phyloP scores from a whole-genome alignment of 2,888 invertebrate species.

The Caenorhabditis sp. region DNA sequence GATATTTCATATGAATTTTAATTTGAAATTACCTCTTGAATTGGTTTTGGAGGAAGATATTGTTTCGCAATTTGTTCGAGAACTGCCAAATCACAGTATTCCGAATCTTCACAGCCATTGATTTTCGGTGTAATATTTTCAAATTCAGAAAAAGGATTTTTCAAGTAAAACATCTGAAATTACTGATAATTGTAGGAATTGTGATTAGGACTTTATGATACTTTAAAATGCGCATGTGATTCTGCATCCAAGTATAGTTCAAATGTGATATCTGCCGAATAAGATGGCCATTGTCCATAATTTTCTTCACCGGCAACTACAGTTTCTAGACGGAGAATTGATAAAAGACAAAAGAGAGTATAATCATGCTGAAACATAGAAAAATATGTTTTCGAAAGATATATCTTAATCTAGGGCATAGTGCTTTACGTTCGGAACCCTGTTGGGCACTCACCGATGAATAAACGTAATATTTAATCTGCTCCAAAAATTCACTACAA shows the following conservation, averaged over 20 bases:
- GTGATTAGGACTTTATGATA: no score
- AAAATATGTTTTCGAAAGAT: no score
- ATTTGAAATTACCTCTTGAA: background rate
- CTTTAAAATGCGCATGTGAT: background rate
- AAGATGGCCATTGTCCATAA: background rate
- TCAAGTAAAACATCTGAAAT: no score
- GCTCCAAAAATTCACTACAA: background rate
- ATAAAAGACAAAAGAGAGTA: background rate
- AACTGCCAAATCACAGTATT: background rate
- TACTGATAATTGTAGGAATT: no score
- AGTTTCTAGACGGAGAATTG: background rate
- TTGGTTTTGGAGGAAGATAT: background rate
- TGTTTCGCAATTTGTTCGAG: background rate
- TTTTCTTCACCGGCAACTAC: background rate
- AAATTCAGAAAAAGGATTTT: background rate
- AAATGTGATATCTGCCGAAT: background rate
- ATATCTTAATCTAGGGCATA: no score
- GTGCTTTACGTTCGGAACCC: no score
- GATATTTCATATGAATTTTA: no score
- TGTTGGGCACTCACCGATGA: no score
- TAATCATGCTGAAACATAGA: background rate
- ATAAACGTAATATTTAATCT: background rate
- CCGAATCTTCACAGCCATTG: background rate
- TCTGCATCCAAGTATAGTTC: background rate
- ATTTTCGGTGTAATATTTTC: background rate